These are phyloP conservation scores for Mustela lutreola DNA, from an alignment of 2,113 vertebrate genomes.

Conservation along the genomic window DNA sequence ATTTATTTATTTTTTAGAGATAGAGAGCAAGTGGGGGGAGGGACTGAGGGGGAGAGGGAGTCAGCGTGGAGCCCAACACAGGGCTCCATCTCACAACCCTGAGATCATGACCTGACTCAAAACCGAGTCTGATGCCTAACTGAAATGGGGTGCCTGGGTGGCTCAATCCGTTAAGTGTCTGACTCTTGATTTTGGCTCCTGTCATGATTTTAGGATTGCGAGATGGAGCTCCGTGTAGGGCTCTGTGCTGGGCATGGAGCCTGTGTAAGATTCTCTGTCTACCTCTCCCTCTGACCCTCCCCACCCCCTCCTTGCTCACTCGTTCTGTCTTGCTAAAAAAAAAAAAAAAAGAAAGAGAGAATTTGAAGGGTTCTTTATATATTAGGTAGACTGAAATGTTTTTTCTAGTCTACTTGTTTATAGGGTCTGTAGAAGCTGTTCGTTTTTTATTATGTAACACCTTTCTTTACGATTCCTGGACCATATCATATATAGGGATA, in stretches of 20 bases:
- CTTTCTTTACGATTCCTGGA: constrained; percentile 1
- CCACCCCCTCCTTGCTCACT: neutral
- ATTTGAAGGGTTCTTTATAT: constrained; percentile 1
- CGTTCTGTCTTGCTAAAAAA: neutral
- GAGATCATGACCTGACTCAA: neutral
- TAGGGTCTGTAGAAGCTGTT: neutral
- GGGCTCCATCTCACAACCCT: neutral
- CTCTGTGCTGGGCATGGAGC: neutral
- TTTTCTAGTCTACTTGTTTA: neutral
- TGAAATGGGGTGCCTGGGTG: neutral
- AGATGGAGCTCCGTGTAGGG: neutral
- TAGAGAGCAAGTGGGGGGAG: neutral
- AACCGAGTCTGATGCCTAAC: neutral
- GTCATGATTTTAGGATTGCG: neutral
- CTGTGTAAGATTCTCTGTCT: neutral
- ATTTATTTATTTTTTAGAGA: neutral
- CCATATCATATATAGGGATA: neutral
- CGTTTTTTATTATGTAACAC: constrained; percentile 9
- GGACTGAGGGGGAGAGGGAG: neutral
- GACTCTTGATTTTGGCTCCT: neutral
- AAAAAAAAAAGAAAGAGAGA: neutral
- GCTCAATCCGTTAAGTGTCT: neutral
- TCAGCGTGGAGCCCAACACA: neutral
- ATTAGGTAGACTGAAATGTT: neutral
- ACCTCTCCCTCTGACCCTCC: neutral